Evolutionary conservation across 2,797 vertebrate species (phyloP).

Genomic region (Meriones psammophilus): DNA sequence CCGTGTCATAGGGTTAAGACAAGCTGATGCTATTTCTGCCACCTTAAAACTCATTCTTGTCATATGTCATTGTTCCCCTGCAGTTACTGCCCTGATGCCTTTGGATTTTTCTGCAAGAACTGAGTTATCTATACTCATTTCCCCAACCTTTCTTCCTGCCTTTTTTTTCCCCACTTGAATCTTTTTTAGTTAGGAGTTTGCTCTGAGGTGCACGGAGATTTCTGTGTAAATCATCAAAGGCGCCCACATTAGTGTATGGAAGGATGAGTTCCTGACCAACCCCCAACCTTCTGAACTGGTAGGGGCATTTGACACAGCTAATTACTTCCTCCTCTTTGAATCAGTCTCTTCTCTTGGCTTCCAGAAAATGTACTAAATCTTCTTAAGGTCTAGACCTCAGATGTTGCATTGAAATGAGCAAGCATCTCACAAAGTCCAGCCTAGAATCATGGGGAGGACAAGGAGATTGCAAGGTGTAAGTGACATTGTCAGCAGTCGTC

Average conservation of each 20-base stretch:
- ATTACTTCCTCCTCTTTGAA: neutral
- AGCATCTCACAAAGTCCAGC: neutral
- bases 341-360: conserved; percentile 41
- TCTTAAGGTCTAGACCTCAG: neutral
- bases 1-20: neutral
- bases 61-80: neutral
- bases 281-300: neutral
- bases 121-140: neutral
- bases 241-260: neutral
- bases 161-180: neutral
- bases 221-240: neutral
- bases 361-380: neutral
- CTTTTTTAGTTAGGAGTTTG: neutral
- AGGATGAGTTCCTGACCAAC: neutral
- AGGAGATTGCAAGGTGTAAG: neutral
- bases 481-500: no score
- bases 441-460: neutral
- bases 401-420: neutral
- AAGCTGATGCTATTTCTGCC: neutral
- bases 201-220: neutral
- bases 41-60: neutral
- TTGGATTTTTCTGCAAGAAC: conserved; percentile 20
- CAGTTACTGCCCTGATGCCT: neutral
- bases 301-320: neutral
- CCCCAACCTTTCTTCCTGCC: neutral